Conservation (phyloP, 2,113 vertebrate genomes). For the Synodontis membranacea region DNA sequence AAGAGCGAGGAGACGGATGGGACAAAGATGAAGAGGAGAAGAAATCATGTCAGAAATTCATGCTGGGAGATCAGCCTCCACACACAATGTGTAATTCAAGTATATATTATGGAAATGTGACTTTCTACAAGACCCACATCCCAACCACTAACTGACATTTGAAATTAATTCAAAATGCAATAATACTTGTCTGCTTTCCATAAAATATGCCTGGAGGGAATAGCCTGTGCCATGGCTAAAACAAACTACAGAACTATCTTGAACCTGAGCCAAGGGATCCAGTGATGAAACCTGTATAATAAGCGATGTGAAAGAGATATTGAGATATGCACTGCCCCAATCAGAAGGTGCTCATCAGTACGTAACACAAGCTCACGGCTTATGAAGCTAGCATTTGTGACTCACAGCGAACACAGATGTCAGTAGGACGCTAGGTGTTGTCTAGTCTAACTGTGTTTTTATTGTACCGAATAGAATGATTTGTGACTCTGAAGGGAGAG, state of each 20-base stretch:
- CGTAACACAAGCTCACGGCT: neutral
- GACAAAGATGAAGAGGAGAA: constrained; percentile 41
- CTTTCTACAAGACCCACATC: constrained; percentile 55
- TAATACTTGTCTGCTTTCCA: constrained; percentile 54
- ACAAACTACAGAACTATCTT: constrained; percentile 34
- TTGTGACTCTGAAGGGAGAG: neutral
- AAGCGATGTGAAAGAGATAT: neutral
- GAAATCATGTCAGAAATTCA: constrained; percentile 49
- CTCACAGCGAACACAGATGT: neutral
- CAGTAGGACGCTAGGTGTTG: neutral
- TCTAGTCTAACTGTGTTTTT: neutral
- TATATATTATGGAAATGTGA: constrained; percentile 58
- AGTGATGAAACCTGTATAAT: constrained; percentile 4
- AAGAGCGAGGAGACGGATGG: constrained; percentile 39
- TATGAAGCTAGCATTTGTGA: neutral
- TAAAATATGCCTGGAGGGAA: constrained; percentile 53
- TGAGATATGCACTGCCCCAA: neutral
- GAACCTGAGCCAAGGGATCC: constrained; percentile 27
- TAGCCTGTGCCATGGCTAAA: constrained; percentile 45
- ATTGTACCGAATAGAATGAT: neutral
- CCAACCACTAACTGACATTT: constrained; percentile 57
- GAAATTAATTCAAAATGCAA: constrained; percentile 56
- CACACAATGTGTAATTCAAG: constrained; percentile 49
- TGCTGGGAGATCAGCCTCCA: constrained; percentile 47
- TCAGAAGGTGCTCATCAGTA: neutral